phyloP scores from a whole-genome alignment of 1,140 invertebrate genomes.

The Trialeurodes vaporariorum region DNA sequence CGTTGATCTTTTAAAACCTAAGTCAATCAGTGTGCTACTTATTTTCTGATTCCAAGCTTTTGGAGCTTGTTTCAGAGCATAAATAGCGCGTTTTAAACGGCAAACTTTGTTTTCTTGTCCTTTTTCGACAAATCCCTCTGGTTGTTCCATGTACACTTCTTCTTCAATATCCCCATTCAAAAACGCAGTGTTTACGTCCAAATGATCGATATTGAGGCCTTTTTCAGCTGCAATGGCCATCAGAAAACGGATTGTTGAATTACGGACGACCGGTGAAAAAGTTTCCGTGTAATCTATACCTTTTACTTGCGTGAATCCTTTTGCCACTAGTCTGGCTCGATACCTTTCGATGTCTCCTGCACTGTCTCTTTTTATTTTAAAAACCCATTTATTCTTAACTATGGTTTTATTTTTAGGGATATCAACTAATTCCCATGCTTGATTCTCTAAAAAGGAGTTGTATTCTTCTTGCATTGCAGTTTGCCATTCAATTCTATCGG shows the following conservation, averaged over 20 bases:
- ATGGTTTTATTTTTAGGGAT: conserved; percentile 26
- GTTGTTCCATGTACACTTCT: not conserved
- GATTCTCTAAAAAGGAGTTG: conserved; percentile 28
- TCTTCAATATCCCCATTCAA: conserved; percentile 9
- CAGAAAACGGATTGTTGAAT: conserved; percentile 30
- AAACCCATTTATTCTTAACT: conserved; percentile 31
- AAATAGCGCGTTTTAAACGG: conserved; percentile 29
- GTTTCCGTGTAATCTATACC: conserved; percentile 31
- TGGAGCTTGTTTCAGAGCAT: conserved; percentile 32
- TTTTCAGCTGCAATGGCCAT: conserved; percentile 28
- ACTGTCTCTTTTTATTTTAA: conserved; percentile 27
- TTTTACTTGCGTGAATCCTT: conserved; percentile 32
- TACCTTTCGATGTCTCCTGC: conserved; percentile 27
- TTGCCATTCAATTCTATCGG: conserved; percentile 24
- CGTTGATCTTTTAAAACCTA: no score
- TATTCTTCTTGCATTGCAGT: conserved; percentile 32
- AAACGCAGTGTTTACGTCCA: conserved; percentile 9
- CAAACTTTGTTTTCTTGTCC: conserved; percentile 18
- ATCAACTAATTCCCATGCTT: conserved; percentile 31
- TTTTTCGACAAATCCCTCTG: not conserved
- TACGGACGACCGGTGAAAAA: conserved; percentile 29
- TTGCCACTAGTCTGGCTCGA: conserved; percentile 36
- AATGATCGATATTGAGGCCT: conserved; percentile 27
- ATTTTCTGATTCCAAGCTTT: conserved; percentile 33
- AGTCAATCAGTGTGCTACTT: no score